phyloP scores from a whole-genome alignment of 2,113 vertebrate genomes.

The Siphamia tubifer region DNA sequence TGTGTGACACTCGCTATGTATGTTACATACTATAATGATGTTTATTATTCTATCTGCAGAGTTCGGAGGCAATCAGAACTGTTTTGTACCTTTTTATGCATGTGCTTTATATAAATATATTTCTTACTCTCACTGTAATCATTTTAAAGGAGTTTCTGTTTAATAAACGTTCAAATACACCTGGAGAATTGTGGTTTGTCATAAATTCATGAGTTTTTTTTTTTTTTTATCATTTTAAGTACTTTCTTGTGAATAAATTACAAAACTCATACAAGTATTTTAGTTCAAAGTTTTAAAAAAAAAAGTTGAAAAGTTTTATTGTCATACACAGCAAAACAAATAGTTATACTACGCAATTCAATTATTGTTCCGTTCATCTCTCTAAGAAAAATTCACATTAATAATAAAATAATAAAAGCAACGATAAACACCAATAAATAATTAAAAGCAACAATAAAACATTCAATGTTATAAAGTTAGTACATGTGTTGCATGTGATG shows the following conservation, averaged over 20 bases:
- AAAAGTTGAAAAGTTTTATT: background rate
- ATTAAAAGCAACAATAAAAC: no score
- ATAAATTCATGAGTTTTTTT: background rate
- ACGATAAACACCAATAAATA: no score
- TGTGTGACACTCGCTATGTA: conserved; percentile 67
- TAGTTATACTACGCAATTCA: no score
- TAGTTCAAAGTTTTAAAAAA: background rate
- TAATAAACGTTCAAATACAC: conserved; percentile 67
- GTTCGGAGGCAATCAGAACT: conserved; percentile 49
- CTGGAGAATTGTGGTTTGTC: background rate
- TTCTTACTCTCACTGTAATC: conserved; percentile 58
- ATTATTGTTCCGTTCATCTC: no score
- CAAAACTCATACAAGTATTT: no score
- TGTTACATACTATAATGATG: conserved; percentile 52
- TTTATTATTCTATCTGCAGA: conserved; percentile 63
- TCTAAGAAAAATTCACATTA: no score
- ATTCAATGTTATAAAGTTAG: no score
- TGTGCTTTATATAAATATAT: conserved; percentile 62
- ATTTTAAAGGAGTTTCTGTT: conserved; percentile 66
- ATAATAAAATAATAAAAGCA: no score
- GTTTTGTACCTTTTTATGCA: conserved; percentile 70
- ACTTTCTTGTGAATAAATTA: no score
- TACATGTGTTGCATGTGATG: no score
- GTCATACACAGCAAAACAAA: no score
- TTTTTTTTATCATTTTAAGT: background rate